Evolutionary conservation across 1,140 invertebrate species (phyloP), one percentile per base, ranked within the genome.

Genomic region (Papilio xuthus): DNA sequence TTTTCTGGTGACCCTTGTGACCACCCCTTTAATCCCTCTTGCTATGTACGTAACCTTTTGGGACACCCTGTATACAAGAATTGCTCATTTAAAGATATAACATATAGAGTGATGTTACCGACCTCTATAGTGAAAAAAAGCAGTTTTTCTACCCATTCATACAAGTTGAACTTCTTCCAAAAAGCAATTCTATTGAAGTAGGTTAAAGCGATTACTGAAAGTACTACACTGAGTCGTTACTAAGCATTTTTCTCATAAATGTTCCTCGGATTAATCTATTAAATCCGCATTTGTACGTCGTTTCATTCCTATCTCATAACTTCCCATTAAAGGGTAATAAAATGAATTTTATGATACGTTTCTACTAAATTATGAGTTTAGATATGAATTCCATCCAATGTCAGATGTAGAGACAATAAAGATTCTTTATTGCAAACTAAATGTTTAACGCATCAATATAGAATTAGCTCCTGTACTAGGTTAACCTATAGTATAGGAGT

Each of bases 271-370:
- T 63, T 63, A 63, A 63, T 63, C 60, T 67, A 67, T 67, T 67
- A 67, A 67, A 67, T 67, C 60, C 60, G 60, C 60, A 67, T 67
- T 67, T 67, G 60, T 67, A 67, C 60, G 60, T 67, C 60, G 60
- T 67, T 67, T 28, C 60, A 26, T 28, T 67, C 26, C 23, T 67
- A 67, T 67, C 60, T 67, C 60, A 67, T 67, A 67, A 67, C 60
- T 67, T 8, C 60, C 60, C 12, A 67, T 67, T 67, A 67, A 12
- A 67, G 23, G 60, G 60, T 28, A 67, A 67, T 67, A 67, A 67
- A 67, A 67, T 15, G 26, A 67, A 32, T 67, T 67, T 67, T 67
- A 67, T 67, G 60, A 67, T 67, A 67, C 60, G 60, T 12, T 67
- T 67, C 60, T 28, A 32, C 60, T 23, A 18, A 67, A 67, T 67